These are phyloP conservation scores for Stenolophus ochropezus DNA, from an alignment of 2,888 invertebrate genomes.

Conservation along the genomic window DNA sequence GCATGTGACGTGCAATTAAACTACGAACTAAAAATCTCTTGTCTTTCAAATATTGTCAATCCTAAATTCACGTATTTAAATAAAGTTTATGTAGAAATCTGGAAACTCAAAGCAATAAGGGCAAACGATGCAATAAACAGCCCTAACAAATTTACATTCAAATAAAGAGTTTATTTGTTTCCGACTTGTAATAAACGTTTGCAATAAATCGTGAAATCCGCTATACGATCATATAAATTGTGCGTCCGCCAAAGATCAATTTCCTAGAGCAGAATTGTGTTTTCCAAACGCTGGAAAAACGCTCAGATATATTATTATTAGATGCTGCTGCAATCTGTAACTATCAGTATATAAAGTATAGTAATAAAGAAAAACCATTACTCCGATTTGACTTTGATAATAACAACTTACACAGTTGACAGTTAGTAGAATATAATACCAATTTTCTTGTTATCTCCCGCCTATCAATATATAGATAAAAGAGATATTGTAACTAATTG, in stretches of 20 bases:
- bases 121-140: slow-evolving; percentile 29
- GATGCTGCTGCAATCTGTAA: not conserved
- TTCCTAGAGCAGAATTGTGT: not conserved
- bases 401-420: no score
- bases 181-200: slow-evolving; percentile 51
- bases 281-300: not conserved
- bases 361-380: no score
- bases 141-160: slow-evolving; percentile 52
- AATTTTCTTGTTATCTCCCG: no score
- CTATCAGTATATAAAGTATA: no score
- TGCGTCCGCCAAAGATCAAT: not conserved
- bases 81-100: not conserved
- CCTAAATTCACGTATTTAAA: no score
- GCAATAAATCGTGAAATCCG: slow-evolving; percentile 39
- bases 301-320: slow-evolving; percentile 23
- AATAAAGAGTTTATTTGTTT: slow-evolving; percentile 56
- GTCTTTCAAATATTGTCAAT: no score
- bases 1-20: not conserved
- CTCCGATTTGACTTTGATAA: no score
- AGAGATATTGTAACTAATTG: no score
- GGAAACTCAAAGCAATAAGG: slow-evolving; percentile 22
- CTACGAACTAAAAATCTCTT: no score
- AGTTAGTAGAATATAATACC: no score
- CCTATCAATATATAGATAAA: no score
- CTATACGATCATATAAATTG: slow-evolving; percentile 32